A percentile compares a stretch with the other conserved stretches of the same genome.
These are phyloP conservation scores for Pachliopta kotzebuea DNA, from an alignment of 2,888 invertebrate genomes.

Conservation along the genomic window DNA sequence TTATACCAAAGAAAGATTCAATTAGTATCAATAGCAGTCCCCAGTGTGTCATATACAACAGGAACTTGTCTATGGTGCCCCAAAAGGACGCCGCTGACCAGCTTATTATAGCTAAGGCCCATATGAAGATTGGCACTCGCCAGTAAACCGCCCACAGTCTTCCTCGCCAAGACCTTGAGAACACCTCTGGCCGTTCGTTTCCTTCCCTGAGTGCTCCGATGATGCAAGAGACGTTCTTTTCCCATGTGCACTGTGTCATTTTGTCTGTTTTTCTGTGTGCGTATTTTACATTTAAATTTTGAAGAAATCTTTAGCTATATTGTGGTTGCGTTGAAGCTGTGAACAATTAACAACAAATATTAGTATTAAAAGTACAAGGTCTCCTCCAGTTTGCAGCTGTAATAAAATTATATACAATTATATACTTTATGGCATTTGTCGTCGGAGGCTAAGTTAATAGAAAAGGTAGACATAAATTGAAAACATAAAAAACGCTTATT, in stretches of 20 bases:
- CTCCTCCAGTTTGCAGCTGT: no score
- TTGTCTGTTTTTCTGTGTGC: constrained; percentile 24
- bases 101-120: constrained; percentile 51
- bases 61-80: constrained; percentile 68
- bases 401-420: no score
- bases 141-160: constrained; percentile 60
- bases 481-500: background rate
- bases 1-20: constrained; percentile 61
- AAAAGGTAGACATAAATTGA: background rate
- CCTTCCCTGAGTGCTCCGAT: constrained; percentile 51
- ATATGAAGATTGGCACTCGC: constrained; percentile 64
- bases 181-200: constrained; percentile 51
- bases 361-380: background rate
- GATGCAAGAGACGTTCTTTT: constrained; percentile 51
- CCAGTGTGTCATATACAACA: constrained; percentile 80
- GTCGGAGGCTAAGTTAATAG: background rate
- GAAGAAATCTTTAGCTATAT: constrained; percentile 6
- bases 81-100: constrained; percentile 63
- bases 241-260: constrained; percentile 52
- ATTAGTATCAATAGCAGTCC: constrained; percentile 65
- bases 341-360: constrained; percentile 32
- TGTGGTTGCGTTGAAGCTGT: constrained; percentile 32
- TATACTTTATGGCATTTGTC: background rate
- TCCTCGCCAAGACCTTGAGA: constrained; percentile 53
- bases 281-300: constrained; percentile 3